Base-by-base conservation (phyloP, 1,140 invertebrate genomes). In the Drosophila serrata region DNA sequence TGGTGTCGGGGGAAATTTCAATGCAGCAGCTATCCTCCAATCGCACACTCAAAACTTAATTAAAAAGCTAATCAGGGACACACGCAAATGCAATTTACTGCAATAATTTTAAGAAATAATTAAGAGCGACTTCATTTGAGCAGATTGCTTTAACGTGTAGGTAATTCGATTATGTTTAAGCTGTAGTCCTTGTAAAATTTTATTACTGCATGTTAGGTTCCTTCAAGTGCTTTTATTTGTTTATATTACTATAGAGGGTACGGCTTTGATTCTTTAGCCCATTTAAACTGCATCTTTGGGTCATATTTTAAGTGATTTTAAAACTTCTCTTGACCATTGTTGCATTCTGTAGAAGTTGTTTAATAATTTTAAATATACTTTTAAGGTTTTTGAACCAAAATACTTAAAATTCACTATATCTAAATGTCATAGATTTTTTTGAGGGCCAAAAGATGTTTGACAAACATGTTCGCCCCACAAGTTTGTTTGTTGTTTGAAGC, bases 11-110 rank as follows among this genome's bases (percentile, higher is more conserved):
- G 75, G 75, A 77, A 77, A 77, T 77, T 77, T 76, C 72, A 67
- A 59, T 77, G 55, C 75, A 56, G 37, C 73, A 74, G 63, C 62
- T 76, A 37, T 68, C 39, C 62, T 76, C 39, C 75, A 77, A 77
- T 67, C 64, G 48, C 73, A 49, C 61, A 76, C 75, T 77, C 60
- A 76, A 76, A 75, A 77, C 75, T 76, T 77, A 77, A 77, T 77
- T 77, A 77, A 77, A 77, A 76, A 75, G 53, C 73, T 77, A 76
- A 76, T 68, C 75, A 75, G 72, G 59, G 51, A 56, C 19, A 56
- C 19, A 51, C 19, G 69, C 53, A 27, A 75, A 75, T 64, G 69
- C 72, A 75, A 75, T 75, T 75, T 74, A 48, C 12, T 49, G 69
- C 59, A 75, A 74, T 62, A 56, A 74, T 57, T 57, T 56, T 24